Conservation (phyloP, 2,797 vertebrate genomes). For the Notoglanidium macrostoma region DNA sequence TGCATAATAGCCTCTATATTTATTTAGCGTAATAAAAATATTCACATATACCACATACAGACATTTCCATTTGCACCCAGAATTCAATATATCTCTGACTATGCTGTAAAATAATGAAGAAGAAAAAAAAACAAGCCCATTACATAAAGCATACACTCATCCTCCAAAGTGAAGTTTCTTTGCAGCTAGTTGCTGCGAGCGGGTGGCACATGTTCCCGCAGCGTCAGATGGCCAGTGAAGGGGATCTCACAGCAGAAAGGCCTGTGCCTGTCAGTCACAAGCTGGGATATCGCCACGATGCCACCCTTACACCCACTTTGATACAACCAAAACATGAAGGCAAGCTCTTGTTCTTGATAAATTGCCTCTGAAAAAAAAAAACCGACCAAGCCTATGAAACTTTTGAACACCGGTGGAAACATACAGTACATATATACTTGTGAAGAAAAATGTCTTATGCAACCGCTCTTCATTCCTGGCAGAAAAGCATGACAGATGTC, state of each 20-base stretch:
- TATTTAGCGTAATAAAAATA: background rate
- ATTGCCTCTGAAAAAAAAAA: constrained; percentile 47
- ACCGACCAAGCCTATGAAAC: constrained; percentile 13
- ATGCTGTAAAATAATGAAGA: background rate
- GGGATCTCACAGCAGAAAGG: constrained; percentile 60
- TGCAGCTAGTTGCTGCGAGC: constrained; percentile 50
- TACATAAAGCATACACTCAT: constrained; percentile 22
- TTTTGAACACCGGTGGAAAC: constrained; percentile 23
- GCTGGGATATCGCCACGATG: constrained; percentile 58
- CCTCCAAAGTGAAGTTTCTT: constrained; percentile 45
- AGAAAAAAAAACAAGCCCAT: background rate
- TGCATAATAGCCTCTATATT: background rate
- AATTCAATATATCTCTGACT: background rate
- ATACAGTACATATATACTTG: constrained; percentile 7
- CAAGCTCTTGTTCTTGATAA: constrained; percentile 63
- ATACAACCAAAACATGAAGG: constrained; percentile 59
- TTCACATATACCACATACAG: background rate
- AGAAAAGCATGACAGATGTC: constrained; percentile 31
- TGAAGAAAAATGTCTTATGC: background rate
- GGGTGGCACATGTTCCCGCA: constrained; percentile 60
- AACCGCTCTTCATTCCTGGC: background rate
- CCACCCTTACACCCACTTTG: constrained; percentile 46
- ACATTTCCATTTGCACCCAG: background rate
- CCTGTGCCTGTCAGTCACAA: constrained; percentile 61
- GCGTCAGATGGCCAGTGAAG: constrained; percentile 66